These are phyloP conservation scores for Decapterus maruadsi DNA, from an alignment of 2,797 vertebrate species.

Conservation along the genomic window DNA sequence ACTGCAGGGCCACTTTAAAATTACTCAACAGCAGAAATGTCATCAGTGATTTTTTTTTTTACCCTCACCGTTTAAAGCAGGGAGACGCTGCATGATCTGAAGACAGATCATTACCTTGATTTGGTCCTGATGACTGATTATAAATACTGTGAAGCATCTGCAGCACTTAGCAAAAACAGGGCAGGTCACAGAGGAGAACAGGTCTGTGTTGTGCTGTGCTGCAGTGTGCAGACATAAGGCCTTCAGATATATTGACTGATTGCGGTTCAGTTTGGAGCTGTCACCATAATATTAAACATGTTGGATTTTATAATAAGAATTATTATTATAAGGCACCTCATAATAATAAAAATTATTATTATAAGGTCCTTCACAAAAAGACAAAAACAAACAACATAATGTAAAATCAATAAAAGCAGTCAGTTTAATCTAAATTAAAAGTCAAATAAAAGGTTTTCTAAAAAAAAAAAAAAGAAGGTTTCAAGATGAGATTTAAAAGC, in stretches of 20 bases:
- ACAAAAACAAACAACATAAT: no score
- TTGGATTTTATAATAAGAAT: slow-evolving; percentile 13
- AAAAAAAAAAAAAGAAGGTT: no score
- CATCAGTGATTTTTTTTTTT: not conserved
- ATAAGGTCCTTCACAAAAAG: no score
- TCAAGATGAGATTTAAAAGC: no score
- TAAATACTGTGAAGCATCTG: slow-evolving; percentile 2
- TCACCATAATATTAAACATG: slow-evolving; percentile 26
- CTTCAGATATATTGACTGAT: slow-evolving; percentile 31
- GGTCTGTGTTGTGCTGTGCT: slow-evolving; percentile 1
- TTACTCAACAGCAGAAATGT: not conserved
- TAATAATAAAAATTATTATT: no score
- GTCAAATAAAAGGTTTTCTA: no score
- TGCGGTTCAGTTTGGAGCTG: slow-evolving; percentile 29
- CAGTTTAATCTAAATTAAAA: no score
- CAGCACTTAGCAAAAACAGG: slow-evolving; percentile 24
- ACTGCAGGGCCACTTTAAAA: not conserved
- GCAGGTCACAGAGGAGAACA: slow-evolving; percentile 18
- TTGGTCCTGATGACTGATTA: slow-evolving; percentile 29
- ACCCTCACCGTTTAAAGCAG: not conserved
- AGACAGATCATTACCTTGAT: slow-evolving; percentile 16
- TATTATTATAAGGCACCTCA: no score
- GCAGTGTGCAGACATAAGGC: slow-evolving; percentile 14
- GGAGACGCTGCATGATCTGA: slow-evolving; percentile 12
- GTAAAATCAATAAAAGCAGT: no score